Base-by-base conservation (phyloP, 2,888 invertebrate species). In the Chouioia cunea region DNA sequence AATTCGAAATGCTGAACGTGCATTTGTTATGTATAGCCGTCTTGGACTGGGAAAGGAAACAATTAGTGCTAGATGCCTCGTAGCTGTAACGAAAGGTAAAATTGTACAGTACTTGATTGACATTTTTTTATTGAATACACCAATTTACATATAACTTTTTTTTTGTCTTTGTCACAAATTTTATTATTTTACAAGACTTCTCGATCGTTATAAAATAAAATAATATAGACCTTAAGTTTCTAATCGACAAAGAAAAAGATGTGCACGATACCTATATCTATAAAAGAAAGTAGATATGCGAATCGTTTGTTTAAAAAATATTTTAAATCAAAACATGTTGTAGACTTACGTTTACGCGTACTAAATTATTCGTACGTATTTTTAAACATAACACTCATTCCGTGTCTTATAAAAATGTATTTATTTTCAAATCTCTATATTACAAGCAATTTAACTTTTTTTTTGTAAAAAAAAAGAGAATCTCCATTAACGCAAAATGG, bases 61-160 rank as follows among this genome's bases (percentile, higher is more conserved):
- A 15, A 76, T 79, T 69, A 75, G 76, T 22, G 79, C 79, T 1
- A 77, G 83, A 70, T 78, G 74, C 47, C 70, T 80, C 4, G 76
- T 77, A 2, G 83, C 78, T 1, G 74, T 82, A 22, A 80, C 83
- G 0, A 81, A 77, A 77, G 83, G 83, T 74, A 73, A 36, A 15
- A 12, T 20, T 6, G 14, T 0, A 18, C 3, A 36, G 18, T 18
- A 47, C 10, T 12, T 20, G 22, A 6, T 72, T 47, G 18, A 36
- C 53, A 50, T 69, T 69, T 66, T 66, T 68, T 70, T 66, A 53
- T 58, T 67, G 50, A 73, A 58, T 65, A 73, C 68, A 70, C 50
- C 57, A 70, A 70, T 70, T 70, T 68, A 73, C 65, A 70, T 68
- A 73, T 56, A 22, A 6, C 22, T 56, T 65, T 22, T 53, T 56